phyloP scores from a whole-genome alignment of 2,797 vertebrate species.

The Botia kubotai region DNA sequence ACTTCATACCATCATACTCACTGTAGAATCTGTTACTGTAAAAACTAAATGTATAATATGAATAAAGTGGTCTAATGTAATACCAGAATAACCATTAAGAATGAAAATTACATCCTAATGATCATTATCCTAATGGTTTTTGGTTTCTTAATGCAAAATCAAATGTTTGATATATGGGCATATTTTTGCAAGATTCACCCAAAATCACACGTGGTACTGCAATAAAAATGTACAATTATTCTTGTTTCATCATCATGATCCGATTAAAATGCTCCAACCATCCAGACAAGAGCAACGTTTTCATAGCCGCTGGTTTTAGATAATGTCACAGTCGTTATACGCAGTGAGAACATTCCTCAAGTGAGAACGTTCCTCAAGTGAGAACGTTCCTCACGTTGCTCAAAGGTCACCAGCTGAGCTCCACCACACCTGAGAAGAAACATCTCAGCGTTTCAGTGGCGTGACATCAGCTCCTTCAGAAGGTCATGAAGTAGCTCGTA shows the following conservation, averaged over 20 bases:
- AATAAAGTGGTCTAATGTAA: no score
- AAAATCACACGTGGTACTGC: no score
- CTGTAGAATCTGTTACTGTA: no score
- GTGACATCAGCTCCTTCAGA: conserved; percentile 55
- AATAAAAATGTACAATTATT: no score
- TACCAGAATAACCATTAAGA: no score
- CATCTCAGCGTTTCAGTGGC: conserved; percentile 18
- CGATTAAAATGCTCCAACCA: background rate
- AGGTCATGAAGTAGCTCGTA: conserved; percentile 62
- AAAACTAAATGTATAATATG: no score
- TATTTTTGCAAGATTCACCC: no score
- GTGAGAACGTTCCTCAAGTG: background rate
- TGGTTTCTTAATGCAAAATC: no score
- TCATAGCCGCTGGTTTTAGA: background rate
- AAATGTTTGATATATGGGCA: no score
- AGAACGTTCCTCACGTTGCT: background rate
- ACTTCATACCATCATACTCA: no score
- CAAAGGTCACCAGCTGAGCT: conserved; percentile 15
- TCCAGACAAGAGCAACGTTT: background rate
- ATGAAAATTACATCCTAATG: no score
- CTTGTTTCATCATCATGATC: background rate
- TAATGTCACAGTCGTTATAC: background rate
- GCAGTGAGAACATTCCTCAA: background rate
- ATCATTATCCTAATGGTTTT: no score
- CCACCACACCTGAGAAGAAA: conserved; percentile 29